phyloP scores from a whole-genome alignment of 2,113 vertebrate genomes.

The Spermophilus dauricus region DNA sequence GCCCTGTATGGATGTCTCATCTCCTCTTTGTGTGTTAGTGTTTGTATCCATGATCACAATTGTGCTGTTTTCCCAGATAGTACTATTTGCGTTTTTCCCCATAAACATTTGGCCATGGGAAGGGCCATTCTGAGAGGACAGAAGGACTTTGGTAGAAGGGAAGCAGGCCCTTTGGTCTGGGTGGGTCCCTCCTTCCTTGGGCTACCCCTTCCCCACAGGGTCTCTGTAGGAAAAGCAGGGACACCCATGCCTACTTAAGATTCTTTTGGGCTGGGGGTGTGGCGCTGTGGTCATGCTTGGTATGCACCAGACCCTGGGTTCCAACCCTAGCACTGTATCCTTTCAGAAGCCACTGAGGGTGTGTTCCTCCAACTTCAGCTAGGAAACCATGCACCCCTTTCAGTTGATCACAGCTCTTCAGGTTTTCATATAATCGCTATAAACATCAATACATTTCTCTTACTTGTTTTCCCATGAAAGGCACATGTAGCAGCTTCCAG shows the following conservation, averaged over 20 bases:
- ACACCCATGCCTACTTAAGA: too few relatives aligned
- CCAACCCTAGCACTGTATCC: too few relatives aligned
- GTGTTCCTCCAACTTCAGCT: neutral
- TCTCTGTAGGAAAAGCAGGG: neutral
- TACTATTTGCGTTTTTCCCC: neutral
- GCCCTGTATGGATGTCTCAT: fast-evolving
- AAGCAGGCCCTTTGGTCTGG: neutral
- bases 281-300: too few relatives aligned
- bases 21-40: too few relatives aligned
- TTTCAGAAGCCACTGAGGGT: neutral
- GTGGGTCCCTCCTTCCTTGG: neutral
- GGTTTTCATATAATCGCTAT: neutral
- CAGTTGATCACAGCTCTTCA: neutral
- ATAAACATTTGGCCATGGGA: too few relatives aligned
- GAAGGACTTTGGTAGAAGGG: fast-evolving
- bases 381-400: neutral
- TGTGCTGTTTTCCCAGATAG: neutral
- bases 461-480: neutral
- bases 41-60: neutral
- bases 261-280: neutral
- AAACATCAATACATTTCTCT: neutral
- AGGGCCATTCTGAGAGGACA: neutral
- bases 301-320: too few relatives aligned
- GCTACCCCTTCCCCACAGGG: neutral
- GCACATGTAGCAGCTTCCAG: neutral